Conservation (phyloP, 2,888 invertebrate genomes). For the Bembecia ichneumoniformis region DNA sequence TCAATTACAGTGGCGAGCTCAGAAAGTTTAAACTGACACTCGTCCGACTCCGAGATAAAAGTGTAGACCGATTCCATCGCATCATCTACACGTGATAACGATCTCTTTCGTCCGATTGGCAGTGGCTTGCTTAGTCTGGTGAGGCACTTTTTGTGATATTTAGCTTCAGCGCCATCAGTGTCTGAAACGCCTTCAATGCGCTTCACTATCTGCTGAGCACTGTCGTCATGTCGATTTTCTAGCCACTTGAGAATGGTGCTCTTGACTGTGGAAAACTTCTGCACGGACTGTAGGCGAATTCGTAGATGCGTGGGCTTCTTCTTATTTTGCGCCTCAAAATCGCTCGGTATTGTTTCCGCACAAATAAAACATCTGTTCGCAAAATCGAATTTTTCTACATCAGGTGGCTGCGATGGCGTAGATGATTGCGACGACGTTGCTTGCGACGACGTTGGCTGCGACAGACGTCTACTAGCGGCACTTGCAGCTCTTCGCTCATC, state of each 20-base stretch:
- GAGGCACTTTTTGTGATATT: not conserved
- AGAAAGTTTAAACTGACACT: not conserved
- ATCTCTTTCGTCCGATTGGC: not conserved
- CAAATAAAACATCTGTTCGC: not conserved
- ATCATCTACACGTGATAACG: not conserved
- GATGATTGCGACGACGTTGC: not conserved
- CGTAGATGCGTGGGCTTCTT: not conserved
- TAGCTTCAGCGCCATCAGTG: not conserved
- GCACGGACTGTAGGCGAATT: not conserved
- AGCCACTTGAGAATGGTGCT: not conserved
- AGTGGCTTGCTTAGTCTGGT: not conserved
- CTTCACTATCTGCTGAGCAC: not conserved
- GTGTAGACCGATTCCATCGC: not conserved
- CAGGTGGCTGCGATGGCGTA: not conserved
- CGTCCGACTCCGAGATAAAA: not conserved
- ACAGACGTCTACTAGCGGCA: not conserved
- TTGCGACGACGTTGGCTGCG: not conserved
- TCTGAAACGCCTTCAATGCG: not conserved
- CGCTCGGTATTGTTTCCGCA: not conserved
- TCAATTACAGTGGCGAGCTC: slow-evolving; percentile 2
- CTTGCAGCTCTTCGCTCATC: not conserved
- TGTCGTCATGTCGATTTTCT: not conserved
- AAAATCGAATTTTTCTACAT: not conserved
- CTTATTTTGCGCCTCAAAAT: not conserved
- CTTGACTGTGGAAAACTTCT: not conserved